Evolutionary conservation across 2,888 invertebrate genomes (phyloP).

Genomic region (Pollenia labialis): DNA sequence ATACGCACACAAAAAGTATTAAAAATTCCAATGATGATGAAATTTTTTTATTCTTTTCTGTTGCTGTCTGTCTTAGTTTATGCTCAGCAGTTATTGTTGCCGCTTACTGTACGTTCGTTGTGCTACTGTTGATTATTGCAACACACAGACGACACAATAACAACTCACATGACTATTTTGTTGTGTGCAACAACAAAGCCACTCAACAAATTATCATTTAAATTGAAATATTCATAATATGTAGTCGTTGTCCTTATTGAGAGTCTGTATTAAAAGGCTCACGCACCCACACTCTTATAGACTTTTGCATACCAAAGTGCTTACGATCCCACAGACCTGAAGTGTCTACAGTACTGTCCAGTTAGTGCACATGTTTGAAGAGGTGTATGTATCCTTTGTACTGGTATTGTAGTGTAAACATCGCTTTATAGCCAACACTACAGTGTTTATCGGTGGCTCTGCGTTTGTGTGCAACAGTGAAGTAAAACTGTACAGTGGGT

Average conservation of each 20-base stretch:
- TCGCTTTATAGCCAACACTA: slow-evolving; percentile 36
- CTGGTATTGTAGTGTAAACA: slow-evolving; percentile 37
- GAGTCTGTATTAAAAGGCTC: not conserved
- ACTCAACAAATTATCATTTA: slow-evolving; percentile 73
- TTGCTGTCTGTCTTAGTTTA: not conserved
- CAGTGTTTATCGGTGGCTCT: slow-evolving; percentile 2
- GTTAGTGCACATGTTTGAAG: not conserved
- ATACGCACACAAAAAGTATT: slow-evolving; percentile 36
- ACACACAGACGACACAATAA: slow-evolving; percentile 44
- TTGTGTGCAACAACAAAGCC: slow-evolving; percentile 58
- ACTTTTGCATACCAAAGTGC: not conserved
- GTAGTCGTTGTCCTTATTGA: not conserved
- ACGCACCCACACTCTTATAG: not conserved
- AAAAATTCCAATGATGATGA: slow-evolving; percentile 54
- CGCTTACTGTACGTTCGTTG: slow-evolving; percentile 7
- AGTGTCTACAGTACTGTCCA: slow-evolving; percentile 7
- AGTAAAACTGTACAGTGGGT: slow-evolving; percentile 5
- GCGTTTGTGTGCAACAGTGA: slow-evolving; percentile 18
- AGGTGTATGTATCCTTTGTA: slow-evolving; percentile 43
- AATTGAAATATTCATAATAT: slow-evolving; percentile 73
- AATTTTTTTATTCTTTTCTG: slow-evolving; percentile 37
- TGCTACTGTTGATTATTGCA: slow-evolving; percentile 47
- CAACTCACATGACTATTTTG: slow-evolving; percentile 20
- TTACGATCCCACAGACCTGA: not conserved
- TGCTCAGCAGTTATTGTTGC: slow-evolving; percentile 18